Base-by-base conservation (phyloP, 1,140 invertebrate genomes). In the Zaprionus kolodkinae region DNA sequence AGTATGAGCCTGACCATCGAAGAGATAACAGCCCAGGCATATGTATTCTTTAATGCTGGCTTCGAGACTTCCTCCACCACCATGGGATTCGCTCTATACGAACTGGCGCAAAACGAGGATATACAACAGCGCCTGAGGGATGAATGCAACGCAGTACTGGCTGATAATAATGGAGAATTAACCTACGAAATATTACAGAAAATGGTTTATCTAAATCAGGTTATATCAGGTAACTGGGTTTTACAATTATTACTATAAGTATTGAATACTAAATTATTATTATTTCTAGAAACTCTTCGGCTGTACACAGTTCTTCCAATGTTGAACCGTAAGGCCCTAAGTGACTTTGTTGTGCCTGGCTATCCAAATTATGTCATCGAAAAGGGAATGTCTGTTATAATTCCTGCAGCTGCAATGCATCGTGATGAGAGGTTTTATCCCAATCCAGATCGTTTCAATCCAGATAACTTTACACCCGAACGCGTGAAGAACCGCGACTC, bases 361-460 rank as follows among this genome's bases (percentile, higher is more conserved):
- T 63, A 92, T 66, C 80, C 88, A 6, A 90, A 92, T 0, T 92
- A 85, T 66, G 80, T 88, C 2, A 92, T 92, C 9, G 80, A 90
- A 52, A 90, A 90, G 60, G 85, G 79, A 13, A 91, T 79, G 76
- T 66, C 70, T 5, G 50, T 91, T 0, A 3, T 91, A 0, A 91
- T 91, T 57, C 90, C 90, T 0, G 74, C 59, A 0, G 81, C 69
- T 1, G 76, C 83, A 3, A 77, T 93, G 64, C 93, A 94, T 64
- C 78, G 81, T 3, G 93, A 94, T 76, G 87, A 93, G 21, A 76
- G 82, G 9, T 88, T 93, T 12, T 96, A 94, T 79, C 93, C 95
- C 10, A 92, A 96, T 67, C 95, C 96, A 3, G 92, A 95, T 21
- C 80, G 72, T 11, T 96, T 95, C 73, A 93, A 95, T 84, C 96